Evolutionary conservation across 2,113 vertebrate species (phyloP), one percentile per base, ranked within the genome.

Genomic region (Alethe diademata): DNA sequence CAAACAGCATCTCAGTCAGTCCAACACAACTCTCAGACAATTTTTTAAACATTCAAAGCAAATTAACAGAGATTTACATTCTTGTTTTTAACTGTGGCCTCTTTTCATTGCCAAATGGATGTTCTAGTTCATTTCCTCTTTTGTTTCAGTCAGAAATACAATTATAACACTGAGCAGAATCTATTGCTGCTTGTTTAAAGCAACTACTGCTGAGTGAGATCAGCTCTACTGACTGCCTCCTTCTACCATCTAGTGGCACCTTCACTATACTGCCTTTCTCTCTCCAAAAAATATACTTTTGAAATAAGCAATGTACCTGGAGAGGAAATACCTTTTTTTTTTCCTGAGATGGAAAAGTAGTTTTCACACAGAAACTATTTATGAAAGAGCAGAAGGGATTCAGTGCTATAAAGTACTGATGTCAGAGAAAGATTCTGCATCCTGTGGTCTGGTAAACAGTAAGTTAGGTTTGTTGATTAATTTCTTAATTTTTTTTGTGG

Each of bases 211-310:
- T 20, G 23, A 35, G 36, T 15, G 11, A 38, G 33, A 72, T 47
- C 51, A 29, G 31, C 33, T 61, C 73, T 5, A 35, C 92, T 88
- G 28, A 7, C 72, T 97, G 97, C 86, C 94, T 92, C 95, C 74
- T 97, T 51, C 91, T 80, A 85, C 97, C 97, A 97, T 91, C 98
- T 98, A 97, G 97, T 90, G 98, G 96, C 36, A 4, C 11, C 8
- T 36, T 53, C 13, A 5, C 19, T 28, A 29, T 14, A 81, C 58
- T 90, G 76, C 82, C 69, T 20, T 42, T 20, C 38, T 33, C 9
- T 43, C 5, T 33, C 25, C 14, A 16, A 33, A 74, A 71, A 36
- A 31, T 11, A 33, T 6, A 24, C 8, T 54, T 85, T 28, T 40
- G 9, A 69, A 93, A 60, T 51, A 13, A 60, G 4, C 40, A 70